Conservation (phyloP, 2,888 invertebrate genomes). For the Actias luna region DNA sequence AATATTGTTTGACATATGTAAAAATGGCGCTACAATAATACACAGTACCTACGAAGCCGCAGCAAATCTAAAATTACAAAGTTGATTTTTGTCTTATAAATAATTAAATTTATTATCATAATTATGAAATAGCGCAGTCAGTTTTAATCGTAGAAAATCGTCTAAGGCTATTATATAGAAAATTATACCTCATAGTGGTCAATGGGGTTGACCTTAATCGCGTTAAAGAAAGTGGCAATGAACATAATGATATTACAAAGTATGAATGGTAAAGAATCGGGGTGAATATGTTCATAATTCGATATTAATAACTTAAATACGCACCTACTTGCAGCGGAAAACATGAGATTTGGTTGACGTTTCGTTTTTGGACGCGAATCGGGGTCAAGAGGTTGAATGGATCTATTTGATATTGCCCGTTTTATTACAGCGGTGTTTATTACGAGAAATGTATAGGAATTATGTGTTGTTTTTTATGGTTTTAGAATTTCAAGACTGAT, state of each 20-base stretch:
- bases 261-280: neutral
- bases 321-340: neutral
- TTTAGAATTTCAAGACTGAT: neutral
- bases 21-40: no score
- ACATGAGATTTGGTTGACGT: neutral
- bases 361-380: neutral
- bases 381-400: neutral
- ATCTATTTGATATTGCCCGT: neutral
- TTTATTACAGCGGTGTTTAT: neutral
- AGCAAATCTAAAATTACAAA: no score
- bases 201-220: neutral
- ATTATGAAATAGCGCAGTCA: no score
- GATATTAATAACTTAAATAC: constrained; percentile 5
- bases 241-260: neutral
- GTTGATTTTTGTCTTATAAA: no score
- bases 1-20: no score
- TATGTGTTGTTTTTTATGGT: no score
- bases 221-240: neutral
- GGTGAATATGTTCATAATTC: neutral
- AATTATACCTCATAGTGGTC: neutral
- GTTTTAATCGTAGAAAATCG: no score
- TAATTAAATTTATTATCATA: no score
- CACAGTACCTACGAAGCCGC: no score
- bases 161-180: neutral
- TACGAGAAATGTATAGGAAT: neutral